A percentile compares a stretch with the other conserved stretches of the same genome.
These are phyloP conservation scores for Ciconia boyciana DNA, from an alignment of 2,113 vertebrate genomes.

Conservation along the genomic window DNA sequence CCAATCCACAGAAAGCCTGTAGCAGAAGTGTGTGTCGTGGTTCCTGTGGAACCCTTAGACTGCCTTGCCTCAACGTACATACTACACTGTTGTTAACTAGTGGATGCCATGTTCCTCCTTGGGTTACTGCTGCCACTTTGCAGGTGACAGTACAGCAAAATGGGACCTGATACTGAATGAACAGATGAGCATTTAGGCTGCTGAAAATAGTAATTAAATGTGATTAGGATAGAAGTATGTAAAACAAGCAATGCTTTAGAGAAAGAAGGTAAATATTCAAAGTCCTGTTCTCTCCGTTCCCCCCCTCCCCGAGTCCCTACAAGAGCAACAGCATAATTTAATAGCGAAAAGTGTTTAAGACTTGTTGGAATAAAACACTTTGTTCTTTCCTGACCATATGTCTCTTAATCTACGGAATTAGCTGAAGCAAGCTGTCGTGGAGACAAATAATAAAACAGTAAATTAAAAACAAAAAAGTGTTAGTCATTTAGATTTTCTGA, in stretches of 20 bases:
- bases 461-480: neutral
- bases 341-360: neutral
- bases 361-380: neutral
- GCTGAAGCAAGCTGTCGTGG: neutral
- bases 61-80: neutral
- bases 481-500: neutral
- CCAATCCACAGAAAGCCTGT: neutral
- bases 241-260: neutral
- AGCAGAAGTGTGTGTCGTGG: neutral
- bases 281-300: neutral
- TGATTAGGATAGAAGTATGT: neutral
- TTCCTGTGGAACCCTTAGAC: neutral
- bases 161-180: neutral
- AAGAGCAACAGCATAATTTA: neutral
- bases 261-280: neutral
- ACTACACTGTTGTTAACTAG: neutral
- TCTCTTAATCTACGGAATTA: neutral
- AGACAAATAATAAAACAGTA: neutral
- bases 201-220: neutral
- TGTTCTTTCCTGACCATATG: neutral
- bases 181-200: neutral
- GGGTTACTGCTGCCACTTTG: neutral
- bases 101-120: neutral
- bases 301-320: neutral
- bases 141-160: neutral